These are phyloP conservation scores for Amphipyra berbera DNA, from an alignment of 2,888 invertebrate species.

Conservation along the genomic window DNA sequence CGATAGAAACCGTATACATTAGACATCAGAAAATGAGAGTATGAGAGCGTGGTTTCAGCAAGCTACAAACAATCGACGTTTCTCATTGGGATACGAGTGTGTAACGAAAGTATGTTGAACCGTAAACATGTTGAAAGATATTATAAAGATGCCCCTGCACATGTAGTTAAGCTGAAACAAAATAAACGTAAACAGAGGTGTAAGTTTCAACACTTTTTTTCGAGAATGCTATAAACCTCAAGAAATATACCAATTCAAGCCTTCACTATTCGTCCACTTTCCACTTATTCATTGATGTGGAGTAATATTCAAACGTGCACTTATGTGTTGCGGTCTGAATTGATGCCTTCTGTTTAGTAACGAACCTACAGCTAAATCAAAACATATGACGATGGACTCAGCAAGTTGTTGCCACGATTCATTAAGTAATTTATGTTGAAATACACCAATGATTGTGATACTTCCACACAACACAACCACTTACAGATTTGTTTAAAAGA, in stretches of 20 bases:
- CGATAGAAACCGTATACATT: constrained; percentile 45
- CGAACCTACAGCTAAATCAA: constrained; percentile 66
- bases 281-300: constrained; percentile 23
- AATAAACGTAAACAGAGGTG: constrained; percentile 70
- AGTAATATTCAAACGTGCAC: constrained; percentile 26
- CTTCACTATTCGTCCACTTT: constrained; percentile 5
- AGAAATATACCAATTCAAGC: constrained; percentile 3
- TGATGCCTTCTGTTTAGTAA: constrained; percentile 56
- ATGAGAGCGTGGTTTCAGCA: constrained; percentile 40
- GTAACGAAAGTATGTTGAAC: constrained; percentile 80
- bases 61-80: constrained; percentile 43
- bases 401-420: constrained; percentile 69
- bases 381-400: constrained; percentile 67
- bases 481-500: constrained; percentile 1
- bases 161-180: constrained; percentile 55
- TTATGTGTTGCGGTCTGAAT: constrained; percentile 48
- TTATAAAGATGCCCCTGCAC: constrained; percentile 77
- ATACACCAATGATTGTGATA: constrained; percentile 51
- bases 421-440: constrained; percentile 72
- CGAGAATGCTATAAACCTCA: constrained; percentile 8
- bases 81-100: constrained; percentile 49
- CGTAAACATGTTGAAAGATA: constrained; percentile 83
- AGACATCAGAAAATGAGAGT: constrained; percentile 39
- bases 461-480: constrained; percentile 13
- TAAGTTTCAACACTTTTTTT: constrained; percentile 24